phyloP scores from a whole-genome alignment of 1,140 invertebrate species.

The Macrostomum lignano region DNA sequence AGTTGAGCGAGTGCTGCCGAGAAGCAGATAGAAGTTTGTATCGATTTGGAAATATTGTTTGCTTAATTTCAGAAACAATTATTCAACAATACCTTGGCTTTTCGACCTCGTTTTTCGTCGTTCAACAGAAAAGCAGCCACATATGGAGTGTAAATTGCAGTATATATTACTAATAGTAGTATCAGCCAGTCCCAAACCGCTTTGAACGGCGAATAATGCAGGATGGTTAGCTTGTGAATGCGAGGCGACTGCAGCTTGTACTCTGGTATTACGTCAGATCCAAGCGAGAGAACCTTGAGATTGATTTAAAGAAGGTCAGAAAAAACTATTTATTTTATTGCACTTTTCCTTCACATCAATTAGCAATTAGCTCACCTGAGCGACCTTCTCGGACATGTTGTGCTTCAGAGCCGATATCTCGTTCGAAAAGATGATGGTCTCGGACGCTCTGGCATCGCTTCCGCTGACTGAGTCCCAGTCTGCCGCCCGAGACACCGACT shows the following conservation, averaged over 20 bases:
- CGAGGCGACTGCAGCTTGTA: conserved; percentile 97
- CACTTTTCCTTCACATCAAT: too few species aligned
- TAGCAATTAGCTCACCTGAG: conserved; percentile 36
- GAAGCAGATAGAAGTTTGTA: too few species aligned
- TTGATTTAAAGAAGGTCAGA: not conserved
- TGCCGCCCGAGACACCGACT: too few species aligned
- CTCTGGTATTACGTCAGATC: conserved; percentile 48
- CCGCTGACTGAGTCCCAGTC: too few species aligned
- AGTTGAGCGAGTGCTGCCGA: too few species aligned
- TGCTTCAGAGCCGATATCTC: too few species aligned
- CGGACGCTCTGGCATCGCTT: too few species aligned
- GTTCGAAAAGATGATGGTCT: too few species aligned
- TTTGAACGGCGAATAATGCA: conserved; percentile 92
- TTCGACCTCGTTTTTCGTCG: conserved; percentile 28
- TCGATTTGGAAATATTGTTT: conserved; percentile 77
- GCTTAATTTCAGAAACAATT: conserved; percentile 26
- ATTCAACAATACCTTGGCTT: not conserved
- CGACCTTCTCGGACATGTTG: conserved; percentile 52
- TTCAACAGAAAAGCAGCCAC: conserved; percentile 84
- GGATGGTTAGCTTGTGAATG: conserved; percentile 86
- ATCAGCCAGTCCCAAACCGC: conserved; percentile 99
- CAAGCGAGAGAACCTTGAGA: conserved; percentile 23
- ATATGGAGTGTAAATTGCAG: conserved; percentile 93
- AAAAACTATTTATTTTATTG: not conserved
- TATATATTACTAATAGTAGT: conserved; percentile 94